Evolutionary conservation across 1,140 invertebrate species (phyloP).

Genomic region (Aphelinus atriplicis): DNA sequence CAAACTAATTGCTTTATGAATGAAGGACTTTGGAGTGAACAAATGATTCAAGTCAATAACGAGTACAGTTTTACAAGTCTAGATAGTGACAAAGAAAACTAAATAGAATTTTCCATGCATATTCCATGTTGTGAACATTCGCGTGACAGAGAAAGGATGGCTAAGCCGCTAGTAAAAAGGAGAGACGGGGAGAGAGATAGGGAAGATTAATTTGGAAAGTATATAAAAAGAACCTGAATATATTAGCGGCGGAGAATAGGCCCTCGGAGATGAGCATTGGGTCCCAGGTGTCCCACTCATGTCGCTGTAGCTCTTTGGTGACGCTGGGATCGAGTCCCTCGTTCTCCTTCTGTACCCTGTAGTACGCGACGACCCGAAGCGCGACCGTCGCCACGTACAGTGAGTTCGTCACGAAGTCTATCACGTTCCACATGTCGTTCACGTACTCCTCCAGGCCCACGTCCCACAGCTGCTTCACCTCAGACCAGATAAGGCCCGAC

Average conservation of each 20-base stretch:
- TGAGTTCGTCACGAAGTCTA: slow-evolving; percentile 98
- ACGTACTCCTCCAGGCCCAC: slow-evolving; percentile 95
- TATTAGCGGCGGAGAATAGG: slow-evolving; percentile 96
- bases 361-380: slow-evolving; percentile 91
- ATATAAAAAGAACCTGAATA: slow-evolving; percentile 75
- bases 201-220: no score
- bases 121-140: no score
- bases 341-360: slow-evolving; percentile 71
- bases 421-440: slow-evolving; percentile 99
- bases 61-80: no score
- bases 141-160: no score
- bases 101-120: no score
- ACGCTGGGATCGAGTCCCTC: slow-evolving; percentile 65
- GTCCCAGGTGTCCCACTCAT: slow-evolving; percentile 96
- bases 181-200: no score
- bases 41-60: no score
- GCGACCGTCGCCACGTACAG: slow-evolving; percentile 97
- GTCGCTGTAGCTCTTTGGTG: slow-evolving; percentile 73
- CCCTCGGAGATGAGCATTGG: slow-evolving; percentile 97
- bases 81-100: no score
- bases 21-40: no score
- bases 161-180: no score
- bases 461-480: slow-evolving; percentile 98
- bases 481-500: slow-evolving; percentile 95
- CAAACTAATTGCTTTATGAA: no score